Evolutionary conservation across 2,113 vertebrate species (phyloP).

Genomic region (Lynx canadensis): DNA sequence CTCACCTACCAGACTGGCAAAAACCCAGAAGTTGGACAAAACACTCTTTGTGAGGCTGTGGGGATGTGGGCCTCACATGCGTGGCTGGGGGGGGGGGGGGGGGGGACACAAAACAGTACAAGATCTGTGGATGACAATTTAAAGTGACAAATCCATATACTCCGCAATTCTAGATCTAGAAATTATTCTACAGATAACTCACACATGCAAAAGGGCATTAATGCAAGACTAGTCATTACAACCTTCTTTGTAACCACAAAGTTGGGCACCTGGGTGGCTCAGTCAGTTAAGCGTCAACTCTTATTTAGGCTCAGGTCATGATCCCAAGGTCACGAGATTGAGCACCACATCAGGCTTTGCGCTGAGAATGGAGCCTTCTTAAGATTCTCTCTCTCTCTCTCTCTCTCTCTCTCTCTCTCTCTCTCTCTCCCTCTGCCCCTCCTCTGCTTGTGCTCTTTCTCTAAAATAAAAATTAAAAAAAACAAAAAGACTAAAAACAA

Average conservation of each 20-base stretch:
- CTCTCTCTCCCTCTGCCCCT: too few relatives aligned
- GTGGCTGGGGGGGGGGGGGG: neutral
- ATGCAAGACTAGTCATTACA: neutral
- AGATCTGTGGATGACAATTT: neutral
- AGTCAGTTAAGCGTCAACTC: too few relatives aligned
- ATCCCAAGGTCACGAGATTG: too few relatives aligned
- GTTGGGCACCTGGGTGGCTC: neutral
- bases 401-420: too few relatives aligned
- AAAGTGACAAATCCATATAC: neutral
- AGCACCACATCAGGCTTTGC: too few relatives aligned
- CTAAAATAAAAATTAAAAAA: too few relatives aligned
- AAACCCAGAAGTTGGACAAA: neutral
- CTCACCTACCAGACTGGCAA: neutral
- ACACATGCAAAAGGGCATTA: neutral
- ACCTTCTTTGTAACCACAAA: neutral
- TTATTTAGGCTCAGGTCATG: too few relatives aligned
- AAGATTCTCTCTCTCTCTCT: too few relatives aligned
- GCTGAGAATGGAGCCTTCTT: too few relatives aligned
- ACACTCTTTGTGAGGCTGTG: neutral
- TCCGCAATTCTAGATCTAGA: neutral
- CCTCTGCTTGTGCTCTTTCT: too few relatives aligned
- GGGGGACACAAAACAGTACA: neutral
- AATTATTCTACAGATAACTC: neutral
- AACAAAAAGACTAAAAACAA: too few relatives aligned
- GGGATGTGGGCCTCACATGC: neutral